These are phyloP conservation scores for Venturia canescens DNA, from an alignment of 1,140 invertebrate genomes.

Conservation along the genomic window DNA sequence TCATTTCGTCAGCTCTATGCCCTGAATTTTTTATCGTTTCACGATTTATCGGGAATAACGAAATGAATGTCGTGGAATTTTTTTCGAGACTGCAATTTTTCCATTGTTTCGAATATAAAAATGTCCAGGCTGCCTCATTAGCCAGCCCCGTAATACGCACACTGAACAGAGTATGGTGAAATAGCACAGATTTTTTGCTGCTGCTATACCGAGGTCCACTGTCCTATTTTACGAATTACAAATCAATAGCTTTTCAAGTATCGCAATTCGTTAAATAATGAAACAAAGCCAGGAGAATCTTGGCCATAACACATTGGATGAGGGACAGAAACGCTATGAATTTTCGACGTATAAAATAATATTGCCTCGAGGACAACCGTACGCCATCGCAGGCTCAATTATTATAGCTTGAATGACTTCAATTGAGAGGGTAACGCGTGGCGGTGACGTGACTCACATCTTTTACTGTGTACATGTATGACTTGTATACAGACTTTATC, in stretches of 20 bases:
- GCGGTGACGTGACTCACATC: constrained; percentile 33
- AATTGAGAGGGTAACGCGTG: constrained; percentile 47
- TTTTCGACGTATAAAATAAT: background rate
- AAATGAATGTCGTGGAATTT: background rate
- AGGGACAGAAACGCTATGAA: constrained; percentile 34
- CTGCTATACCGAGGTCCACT: background rate
- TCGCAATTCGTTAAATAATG: background rate
- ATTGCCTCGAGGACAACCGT: constrained; percentile 7
- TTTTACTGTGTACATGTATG: background rate
- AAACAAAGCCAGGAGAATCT: background rate
- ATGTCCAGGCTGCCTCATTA: constrained; percentile 10
- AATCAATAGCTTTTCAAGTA: constrained; percentile 12
- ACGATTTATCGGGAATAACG: background rate
- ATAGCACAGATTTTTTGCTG: constrained; percentile 17
- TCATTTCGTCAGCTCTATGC: too few species aligned
- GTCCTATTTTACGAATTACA: background rate
- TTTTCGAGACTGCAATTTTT: constrained; percentile 21
- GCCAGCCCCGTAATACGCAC: constrained; percentile 25
- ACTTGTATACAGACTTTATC: background rate
- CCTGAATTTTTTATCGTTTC: background rate
- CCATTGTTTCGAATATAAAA: constrained; percentile 30
- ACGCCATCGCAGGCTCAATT: constrained; percentile 42
- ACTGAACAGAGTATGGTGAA: constrained; percentile 48
- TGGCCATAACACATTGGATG: background rate
- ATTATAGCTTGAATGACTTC: constrained; percentile 44